Base-by-base conservation (phyloP, 2,113 vertebrate species). In the Aythya baeri region DNA sequence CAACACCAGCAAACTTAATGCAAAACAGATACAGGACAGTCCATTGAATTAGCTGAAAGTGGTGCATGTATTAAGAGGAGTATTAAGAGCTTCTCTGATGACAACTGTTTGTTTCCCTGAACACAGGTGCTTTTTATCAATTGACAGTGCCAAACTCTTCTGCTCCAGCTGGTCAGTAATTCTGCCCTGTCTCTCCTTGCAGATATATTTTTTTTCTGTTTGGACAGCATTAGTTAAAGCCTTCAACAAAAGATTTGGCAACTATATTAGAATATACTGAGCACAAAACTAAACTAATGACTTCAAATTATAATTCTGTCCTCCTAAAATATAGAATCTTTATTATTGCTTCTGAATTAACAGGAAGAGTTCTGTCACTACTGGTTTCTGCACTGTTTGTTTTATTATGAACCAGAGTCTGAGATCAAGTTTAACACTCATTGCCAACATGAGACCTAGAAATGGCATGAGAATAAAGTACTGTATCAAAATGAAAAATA, bases 321-420 rank as follows among this genome's bases (percentile, higher is more conserved):
- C 6, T 73, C 9, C 6, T 38, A 43, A 89, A 79, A 52, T 1
- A 23, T 17, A 25, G 0, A 0, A 0, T 44, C 21, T n/a, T 59
- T 14, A 18, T 4, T 57, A 27, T 11, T 49, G 5, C 3, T 66
- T 71, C 23, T 58, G 32, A 78, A 81, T 18, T 41, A 9, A 74
- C 77, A 66, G 50, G 38, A 4, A 80, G 13, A 86, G 70, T 61
- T 74, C 13, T 73, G 9, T 61, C 21, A 50, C 4, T 44, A 61
- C 6, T 62, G 8, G 9, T 23, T 81, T 55, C 31, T 25, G 8
- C 17, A 72, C 4, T 62, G 2, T 46, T 88, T 61, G 2, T 27
- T 70, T 57, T 65, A 3, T 27, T 38, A 54, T 8, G 22, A 74
- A 70, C 4, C 18, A 11, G 66, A 61, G 9, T 10, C 43, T 5